Percentiles rank a stretch among this genome's conserved stretches.
These are phyloP conservation scores for Cyrtodaria siliqua DNA, from an alignment of 2,888 invertebrate species.

Conservation along the genomic window DNA sequence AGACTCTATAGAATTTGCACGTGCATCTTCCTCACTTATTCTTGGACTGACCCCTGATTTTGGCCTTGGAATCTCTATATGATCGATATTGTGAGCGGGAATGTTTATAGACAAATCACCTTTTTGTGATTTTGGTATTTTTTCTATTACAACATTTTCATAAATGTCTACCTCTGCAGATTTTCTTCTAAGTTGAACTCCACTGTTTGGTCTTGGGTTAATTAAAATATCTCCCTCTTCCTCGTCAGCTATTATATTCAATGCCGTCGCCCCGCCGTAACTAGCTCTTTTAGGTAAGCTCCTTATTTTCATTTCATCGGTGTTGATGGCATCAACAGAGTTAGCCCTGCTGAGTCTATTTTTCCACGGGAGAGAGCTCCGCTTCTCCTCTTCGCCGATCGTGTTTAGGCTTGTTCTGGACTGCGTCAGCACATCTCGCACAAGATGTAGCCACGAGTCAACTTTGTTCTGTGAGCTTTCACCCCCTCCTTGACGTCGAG, in stretches of 20 bases:
- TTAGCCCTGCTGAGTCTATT: constrained; percentile 57
- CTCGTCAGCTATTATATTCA: constrained; percentile 62
- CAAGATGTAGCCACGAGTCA: constrained; percentile 74
- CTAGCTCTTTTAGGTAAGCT: constrained; percentile 59
- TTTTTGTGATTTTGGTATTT: constrained; percentile 14
- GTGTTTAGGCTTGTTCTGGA: constrained; percentile 74
- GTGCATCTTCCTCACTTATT: constrained; percentile 56
- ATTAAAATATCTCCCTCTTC: constrained; percentile 37
- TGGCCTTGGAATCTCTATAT: constrained; percentile 21
- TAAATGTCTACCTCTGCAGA: constrained; percentile 12
- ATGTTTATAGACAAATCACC: neutral
- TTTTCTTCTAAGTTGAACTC: neutral
- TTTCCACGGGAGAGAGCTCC: constrained; percentile 62
- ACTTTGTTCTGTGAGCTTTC: constrained; percentile 58
- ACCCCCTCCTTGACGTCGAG: constrained; percentile 37
- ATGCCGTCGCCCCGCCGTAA: constrained; percentile 39
- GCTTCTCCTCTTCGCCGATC: constrained; percentile 74
- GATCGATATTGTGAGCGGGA: neutral
- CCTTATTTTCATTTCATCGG: constrained; percentile 45
- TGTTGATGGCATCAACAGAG: constrained; percentile 33
- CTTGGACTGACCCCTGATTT: constrained; percentile 35
- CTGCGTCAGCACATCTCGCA: constrained; percentile 70
- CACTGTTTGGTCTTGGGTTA: constrained; percentile 4
- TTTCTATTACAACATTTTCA: constrained; percentile 24
- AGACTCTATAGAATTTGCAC: constrained; percentile 61